phyloP scores from a whole-genome alignment of 2,888 invertebrate species.

The Melitaea athalia region DNA sequence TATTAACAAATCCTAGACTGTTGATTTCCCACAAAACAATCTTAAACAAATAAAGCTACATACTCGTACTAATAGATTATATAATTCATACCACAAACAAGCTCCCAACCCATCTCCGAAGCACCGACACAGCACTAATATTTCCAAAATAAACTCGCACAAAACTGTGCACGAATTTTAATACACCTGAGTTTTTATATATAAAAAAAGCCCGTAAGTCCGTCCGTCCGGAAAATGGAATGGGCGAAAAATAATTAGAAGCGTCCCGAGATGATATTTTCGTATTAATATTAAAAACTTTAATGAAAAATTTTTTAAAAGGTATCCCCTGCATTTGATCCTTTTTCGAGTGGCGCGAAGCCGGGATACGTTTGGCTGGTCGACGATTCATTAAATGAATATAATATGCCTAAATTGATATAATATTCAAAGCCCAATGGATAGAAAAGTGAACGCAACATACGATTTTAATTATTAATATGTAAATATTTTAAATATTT shows the following conservation, averaged over 20 bases:
- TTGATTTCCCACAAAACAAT: not conserved
- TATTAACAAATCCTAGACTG: no score
- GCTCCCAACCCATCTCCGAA: slow-evolving; percentile 25
- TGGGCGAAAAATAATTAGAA: slow-evolving; percentile 74
- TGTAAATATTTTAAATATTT: no score
- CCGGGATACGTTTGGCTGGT: slow-evolving; percentile 38
- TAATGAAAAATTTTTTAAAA: slow-evolving; percentile 81
- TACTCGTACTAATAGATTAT: not conserved
- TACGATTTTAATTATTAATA: no score
- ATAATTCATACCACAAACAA: slow-evolving; percentile 13
- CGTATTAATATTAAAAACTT: slow-evolving; percentile 82
- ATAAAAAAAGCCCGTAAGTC: slow-evolving; percentile 25
- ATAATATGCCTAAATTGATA: not conserved
- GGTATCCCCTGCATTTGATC: slow-evolving; percentile 72
- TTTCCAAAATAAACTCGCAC: slow-evolving; percentile 34
- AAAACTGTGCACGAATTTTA: slow-evolving; percentile 32
- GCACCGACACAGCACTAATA: slow-evolving; percentile 59
- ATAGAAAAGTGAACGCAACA: not conserved
- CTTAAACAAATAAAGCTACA: not conserved
- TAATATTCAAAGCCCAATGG: not conserved
- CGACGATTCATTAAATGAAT: not conserved
- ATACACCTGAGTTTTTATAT: slow-evolving; percentile 44
- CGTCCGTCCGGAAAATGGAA: slow-evolving; percentile 63
- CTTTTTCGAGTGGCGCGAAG: slow-evolving; percentile 78
- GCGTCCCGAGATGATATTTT: slow-evolving; percentile 62